Percentiles rank a stretch among this genome's conserved stretches.
These are phyloP conservation scores for Formica exsecta DNA, from an alignment of 1,140 invertebrate genomes.

Conservation along the genomic window DNA sequence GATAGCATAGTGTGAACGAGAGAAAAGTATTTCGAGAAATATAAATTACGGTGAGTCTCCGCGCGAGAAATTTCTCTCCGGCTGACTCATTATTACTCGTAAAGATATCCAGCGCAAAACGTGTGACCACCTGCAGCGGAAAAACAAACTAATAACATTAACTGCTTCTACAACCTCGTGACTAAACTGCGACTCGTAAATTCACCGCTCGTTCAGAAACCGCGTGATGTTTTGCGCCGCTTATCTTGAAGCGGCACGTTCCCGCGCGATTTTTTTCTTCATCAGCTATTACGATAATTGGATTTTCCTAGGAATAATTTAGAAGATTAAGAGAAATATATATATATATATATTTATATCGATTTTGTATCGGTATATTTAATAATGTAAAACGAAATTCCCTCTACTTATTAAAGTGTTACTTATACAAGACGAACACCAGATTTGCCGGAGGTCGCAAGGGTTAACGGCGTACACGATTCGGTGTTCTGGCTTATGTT, in stretches of 20 bases:
- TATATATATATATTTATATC: background rate
- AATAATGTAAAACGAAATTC: background rate
- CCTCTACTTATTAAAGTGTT: too few species aligned
- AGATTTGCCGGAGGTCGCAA: constrained; percentile 8
- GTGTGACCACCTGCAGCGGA: constrained; percentile 9
- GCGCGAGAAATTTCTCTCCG: constrained; percentile 31
- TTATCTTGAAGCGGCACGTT: background rate
- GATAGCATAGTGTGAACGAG: background rate
- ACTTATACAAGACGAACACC: constrained; percentile 28
- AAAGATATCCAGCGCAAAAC: constrained; percentile 1
- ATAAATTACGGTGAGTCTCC: background rate
- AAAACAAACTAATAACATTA: constrained; percentile 44
- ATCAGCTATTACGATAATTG: constrained; percentile 1
- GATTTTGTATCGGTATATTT: background rate
- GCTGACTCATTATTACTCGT: constrained; percentile 36
- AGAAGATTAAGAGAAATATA: background rate
- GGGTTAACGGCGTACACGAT: constrained; percentile 40
- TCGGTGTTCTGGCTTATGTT: constrained; percentile 44
- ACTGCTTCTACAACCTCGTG: constrained; percentile 11
- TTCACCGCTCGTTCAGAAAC: constrained; percentile 25
- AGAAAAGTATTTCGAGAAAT: background rate
- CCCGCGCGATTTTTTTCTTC: constrained; percentile 7
- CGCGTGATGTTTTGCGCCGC: constrained; percentile 25
- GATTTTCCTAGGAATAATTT: constrained; percentile 1
- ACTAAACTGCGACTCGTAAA: constrained; percentile 18